These are phyloP conservation scores for Eucriotettix oculatus DNA, from an alignment of 2,888 invertebrate species.

Conservation along the genomic window DNA sequence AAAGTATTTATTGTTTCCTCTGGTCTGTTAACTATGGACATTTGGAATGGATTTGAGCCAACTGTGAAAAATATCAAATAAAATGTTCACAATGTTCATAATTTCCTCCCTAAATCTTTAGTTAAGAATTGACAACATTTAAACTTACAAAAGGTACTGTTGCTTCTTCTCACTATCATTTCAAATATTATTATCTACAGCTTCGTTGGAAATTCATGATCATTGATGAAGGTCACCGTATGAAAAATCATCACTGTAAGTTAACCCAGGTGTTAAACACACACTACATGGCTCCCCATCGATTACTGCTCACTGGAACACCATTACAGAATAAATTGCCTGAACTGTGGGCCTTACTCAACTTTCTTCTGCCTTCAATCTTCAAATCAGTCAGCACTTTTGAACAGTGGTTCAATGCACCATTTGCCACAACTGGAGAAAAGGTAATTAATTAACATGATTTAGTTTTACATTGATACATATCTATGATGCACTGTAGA, in stretches of 20 bases:
- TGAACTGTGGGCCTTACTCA: slow-evolving; percentile 44
- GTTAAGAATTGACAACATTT: no score
- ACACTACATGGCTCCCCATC: slow-evolving; percentile 39
- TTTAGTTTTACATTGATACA: background rate
- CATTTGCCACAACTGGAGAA: slow-evolving; percentile 47
- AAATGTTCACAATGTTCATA: no score
- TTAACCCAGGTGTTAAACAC: slow-evolving; percentile 41
- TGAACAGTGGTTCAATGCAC: slow-evolving; percentile 53
- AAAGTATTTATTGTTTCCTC: background rate
- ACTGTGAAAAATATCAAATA: no score
- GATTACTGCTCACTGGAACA: slow-evolving; percentile 41
- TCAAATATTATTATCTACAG: slow-evolving; percentile 17
- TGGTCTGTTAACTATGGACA: no score
- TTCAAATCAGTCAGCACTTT: slow-evolving; percentile 45
- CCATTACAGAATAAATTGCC: slow-evolving; percentile 42
- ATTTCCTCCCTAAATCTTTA: no score
- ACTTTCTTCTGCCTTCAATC: slow-evolving; percentile 45
- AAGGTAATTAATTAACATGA: slow-evolving; percentile 20
- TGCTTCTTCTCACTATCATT: no score
- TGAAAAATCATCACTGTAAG: slow-evolving; percentile 53
- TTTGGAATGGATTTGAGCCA: no score
- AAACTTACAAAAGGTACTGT: no score
- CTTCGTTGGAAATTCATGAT: slow-evolving; percentile 50
- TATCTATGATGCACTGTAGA: background rate
- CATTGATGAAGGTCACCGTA: slow-evolving; percentile 48